Base-by-base conservation (phyloP, 92 coral and sea anemone genomes). In the Porites rus region DNA sequence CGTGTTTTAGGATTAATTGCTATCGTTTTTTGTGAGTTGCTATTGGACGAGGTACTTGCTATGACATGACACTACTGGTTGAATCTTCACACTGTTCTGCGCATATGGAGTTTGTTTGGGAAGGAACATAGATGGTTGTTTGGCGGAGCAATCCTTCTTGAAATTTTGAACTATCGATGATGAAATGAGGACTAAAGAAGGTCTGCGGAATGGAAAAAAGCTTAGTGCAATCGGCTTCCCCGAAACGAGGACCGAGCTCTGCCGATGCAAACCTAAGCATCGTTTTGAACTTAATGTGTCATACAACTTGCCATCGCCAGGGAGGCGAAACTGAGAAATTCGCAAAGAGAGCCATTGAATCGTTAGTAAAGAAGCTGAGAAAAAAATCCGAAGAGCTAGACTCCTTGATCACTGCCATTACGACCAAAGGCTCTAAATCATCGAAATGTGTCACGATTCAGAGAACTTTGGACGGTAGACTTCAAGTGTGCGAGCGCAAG, bases 261-360 rank as follows among this genome's bases (percentile, higher is more conserved):
- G 96, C 99, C 77, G 99, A 97, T 88, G 98, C 99, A 88, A 97
- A 97, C 77, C 88, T 97, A 86, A 97, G 98, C 88, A 97, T 97
- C 86, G 99, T 97, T 60, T 89, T 97, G 83, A 93, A 95, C 75
- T 87, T 97, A 65, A 93, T 97, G 97, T 94, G 96, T 90, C 98
- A 97, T 93, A 97, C 99, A 86, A 95, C 98, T 88, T 95, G 98
- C 88, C 98, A 93, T 84, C 95, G 99, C 69, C 98, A 97, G 86
- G 98, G 98, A 89, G 96, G 97, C 78, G 99, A 97, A 86, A 96
- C 96, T 60, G 99, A 97, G 94, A 97, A 96, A 89, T 97, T 97
- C 88, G 99, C 99, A 52, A 97, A 97, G 92, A 91, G 99, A 82
- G 99, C 99, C 73, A 97, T 97, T 71, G 99, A 97, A 85, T 97